phyloP scores from a whole-genome alignment of 2,888 invertebrate genomes.

The Proisotoma minuta region DNA sequence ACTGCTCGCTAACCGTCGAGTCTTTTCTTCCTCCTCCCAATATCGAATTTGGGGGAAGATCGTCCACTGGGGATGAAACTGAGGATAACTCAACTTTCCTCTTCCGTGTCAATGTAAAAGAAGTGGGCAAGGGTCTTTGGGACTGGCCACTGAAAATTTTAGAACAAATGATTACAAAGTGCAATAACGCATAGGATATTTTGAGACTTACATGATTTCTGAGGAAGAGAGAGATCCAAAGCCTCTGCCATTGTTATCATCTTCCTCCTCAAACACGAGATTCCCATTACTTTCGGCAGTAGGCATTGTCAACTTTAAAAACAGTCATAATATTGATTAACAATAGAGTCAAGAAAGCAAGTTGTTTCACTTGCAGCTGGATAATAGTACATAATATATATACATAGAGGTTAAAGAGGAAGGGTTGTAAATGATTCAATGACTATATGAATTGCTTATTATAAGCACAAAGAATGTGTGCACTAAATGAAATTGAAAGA shows the following conservation, averaged over 20 bases:
- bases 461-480: too few relatives aligned
- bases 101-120: constrained; percentile 61
- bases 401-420: too few relatives aligned
- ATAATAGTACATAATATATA: too few relatives aligned
- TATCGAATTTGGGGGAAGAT: constrained; percentile 21
- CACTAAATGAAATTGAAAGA: constrained; percentile 1
- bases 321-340: neutral
- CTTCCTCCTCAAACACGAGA: constrained; percentile 18
- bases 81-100: constrained; percentile 61
- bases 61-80: constrained; percentile 49
- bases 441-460: too few relatives aligned
- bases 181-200: neutral
- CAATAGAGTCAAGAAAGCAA: neutral
- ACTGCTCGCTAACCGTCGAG: constrained; percentile 41
- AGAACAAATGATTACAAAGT: constrained; percentile 3
- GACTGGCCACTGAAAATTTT: constrained; percentile 18
- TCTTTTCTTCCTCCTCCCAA: constrained; percentile 26
- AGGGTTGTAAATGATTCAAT: too few relatives aligned
- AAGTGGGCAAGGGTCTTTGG: constrained; percentile 30
- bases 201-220: constrained; percentile 9
- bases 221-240: constrained; percentile 2
- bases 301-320: constrained; percentile 40
- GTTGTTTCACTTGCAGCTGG: neutral
- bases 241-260: constrained; percentile 23
- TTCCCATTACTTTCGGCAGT: constrained; percentile 37